Base-by-base conservation (phyloP, 2,113 vertebrate genomes). In the Epinephelus moara region DNA sequence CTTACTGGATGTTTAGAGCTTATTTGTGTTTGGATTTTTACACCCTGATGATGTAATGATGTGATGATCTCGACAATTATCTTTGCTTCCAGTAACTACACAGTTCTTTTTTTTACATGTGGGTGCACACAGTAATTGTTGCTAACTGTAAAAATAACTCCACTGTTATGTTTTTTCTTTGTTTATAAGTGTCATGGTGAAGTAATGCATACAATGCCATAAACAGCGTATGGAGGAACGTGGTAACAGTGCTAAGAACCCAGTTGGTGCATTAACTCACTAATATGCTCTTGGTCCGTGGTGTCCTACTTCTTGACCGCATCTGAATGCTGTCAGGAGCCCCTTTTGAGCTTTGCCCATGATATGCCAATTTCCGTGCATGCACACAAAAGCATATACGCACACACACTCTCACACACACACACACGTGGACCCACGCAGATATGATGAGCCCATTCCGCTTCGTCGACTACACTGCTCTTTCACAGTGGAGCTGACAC, bases 401-500 rank as follows among this genome's bases (percentile, higher is more conserved):
- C 19, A 67, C 80, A 82, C 37, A 72, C 4, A 55, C 75, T 40
- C 19, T 64, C 80, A 82, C 37, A 72, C 3, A 55, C 68, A 4
- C 80, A 82, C 37, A 72, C 4, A 55, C 68, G n/a, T 5, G 4
- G 30, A 63, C 63, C 25, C 53, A 61, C 66, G 59, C 74, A 68
- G 72, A 82, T 71, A 85, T 61, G 81, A 92, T 84, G 84, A 85
- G 75, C 40, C 60, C 78, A 89, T 94, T 95, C 85, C 64, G 53
- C 92, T 83, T 90, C 74, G 78, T 93, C 92, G 2, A 45, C 42
- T 91, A 33, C 84, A 23, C 63, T 76, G 79, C 91, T 94, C 76
- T 85, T 88, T 92, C 88, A 80, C 87, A 89, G 80, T 70, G 66
- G 68, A 89, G 86, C 81, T 92, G 92, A 94, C 93, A 91, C 90